These are phyloP conservation scores for Lasioglossum morio DNA, from an alignment of 2,888 invertebrate genomes.

Conservation along the genomic window DNA sequence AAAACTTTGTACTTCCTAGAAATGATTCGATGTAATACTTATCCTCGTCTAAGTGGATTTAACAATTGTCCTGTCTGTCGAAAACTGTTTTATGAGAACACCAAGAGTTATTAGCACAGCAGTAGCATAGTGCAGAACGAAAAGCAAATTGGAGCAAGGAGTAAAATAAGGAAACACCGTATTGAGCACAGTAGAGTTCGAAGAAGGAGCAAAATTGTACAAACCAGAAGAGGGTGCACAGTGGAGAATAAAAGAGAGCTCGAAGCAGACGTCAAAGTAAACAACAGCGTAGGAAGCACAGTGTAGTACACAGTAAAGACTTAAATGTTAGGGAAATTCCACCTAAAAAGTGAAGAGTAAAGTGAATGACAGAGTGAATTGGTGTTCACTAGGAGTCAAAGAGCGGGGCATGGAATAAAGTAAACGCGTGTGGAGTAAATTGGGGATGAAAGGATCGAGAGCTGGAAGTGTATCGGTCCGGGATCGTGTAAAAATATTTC, in stretches of 20 bases:
- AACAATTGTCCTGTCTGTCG: too few relatives aligned
- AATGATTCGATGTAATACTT: too few relatives aligned
- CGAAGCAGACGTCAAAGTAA: background rate
- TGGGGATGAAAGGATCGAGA: background rate
- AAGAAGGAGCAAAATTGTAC: background rate
- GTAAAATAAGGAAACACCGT: background rate
- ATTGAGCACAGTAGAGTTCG: background rate
- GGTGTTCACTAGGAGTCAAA: background rate
- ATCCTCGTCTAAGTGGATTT: too few relatives aligned
- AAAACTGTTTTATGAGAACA: too few relatives aligned
- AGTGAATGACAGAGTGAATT: background rate
- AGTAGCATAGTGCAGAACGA: too few relatives aligned
- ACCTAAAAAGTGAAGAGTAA: too few relatives aligned
- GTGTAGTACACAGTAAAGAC: background rate
- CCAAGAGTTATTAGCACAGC: too few relatives aligned
- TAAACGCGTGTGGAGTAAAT: background rate
- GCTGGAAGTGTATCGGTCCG: background rate
- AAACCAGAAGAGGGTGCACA: background rate
- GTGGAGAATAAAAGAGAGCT: background rate
- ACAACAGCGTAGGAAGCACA: background rate
- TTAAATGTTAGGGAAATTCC: background rate
- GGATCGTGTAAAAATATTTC: slow-evolving; percentile 72
- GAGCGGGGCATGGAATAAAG: background rate
- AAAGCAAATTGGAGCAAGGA: background rate
- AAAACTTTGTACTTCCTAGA: too few relatives aligned